Percentiles rank a stretch among this genome's conserved stretches.
Evolutionary conservation across 2,113 vertebrate genomes (phyloP).

Genomic region (Todiramphus saurophagus): DNA sequence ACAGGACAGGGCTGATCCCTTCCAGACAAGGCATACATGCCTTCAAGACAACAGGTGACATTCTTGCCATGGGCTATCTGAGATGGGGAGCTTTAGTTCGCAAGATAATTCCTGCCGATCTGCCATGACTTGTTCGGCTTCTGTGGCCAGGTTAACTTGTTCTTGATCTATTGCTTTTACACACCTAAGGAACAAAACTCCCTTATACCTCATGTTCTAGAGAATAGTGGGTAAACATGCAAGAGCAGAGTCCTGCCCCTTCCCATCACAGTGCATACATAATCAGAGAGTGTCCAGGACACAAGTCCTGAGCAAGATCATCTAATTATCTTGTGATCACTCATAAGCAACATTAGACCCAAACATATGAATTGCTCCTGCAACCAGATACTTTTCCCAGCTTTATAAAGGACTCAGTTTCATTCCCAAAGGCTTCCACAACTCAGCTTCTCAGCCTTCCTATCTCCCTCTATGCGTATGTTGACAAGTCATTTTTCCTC

Average conservation of each 20-base stretch:
- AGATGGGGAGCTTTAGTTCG: neutral
- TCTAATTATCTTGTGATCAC: neutral
- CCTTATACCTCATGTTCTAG: neutral
- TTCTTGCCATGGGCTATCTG: neutral
- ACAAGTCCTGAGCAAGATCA: neutral
- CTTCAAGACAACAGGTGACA: neutral
- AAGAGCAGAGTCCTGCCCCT: neutral
- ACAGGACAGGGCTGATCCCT: neutral
- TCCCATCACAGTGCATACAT: neutral
- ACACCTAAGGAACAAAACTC: neutral
- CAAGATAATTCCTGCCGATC: neutral
- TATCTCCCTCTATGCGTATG: neutral
- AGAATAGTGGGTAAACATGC: neutral
- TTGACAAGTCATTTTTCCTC: neutral
- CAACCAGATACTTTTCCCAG: neutral
- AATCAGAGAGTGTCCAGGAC: neutral
- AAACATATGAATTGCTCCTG: neutral
- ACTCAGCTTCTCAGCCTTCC: neutral
- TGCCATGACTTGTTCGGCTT: neutral
- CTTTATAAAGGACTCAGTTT: neutral
- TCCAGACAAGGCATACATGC: neutral
- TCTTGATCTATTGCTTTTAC: neutral
- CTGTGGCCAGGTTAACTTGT: neutral
- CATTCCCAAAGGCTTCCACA: neutral
- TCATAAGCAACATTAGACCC: neutral